A percentile compares a stretch with the other conserved stretches of the same genome.
phyloP scores from a whole-genome alignment of 2,113 vertebrate genomes.

The Hassar affinis region DNA sequence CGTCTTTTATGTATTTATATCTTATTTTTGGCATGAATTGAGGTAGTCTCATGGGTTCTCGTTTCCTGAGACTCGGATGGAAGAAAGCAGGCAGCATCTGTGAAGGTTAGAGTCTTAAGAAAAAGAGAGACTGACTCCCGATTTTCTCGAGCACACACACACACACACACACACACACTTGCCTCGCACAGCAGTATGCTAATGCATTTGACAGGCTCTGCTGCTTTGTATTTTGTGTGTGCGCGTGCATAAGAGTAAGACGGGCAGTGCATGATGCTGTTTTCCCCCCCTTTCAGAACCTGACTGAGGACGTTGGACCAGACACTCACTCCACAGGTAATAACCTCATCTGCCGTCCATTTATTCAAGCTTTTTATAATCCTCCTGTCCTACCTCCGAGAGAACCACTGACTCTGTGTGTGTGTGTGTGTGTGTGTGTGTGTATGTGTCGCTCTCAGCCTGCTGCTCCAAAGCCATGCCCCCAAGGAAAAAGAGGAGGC shows the following conservation, averaged over 20 bases:
- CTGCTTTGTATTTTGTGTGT: slow-evolving; percentile 35
- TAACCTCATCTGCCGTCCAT: not conserved
- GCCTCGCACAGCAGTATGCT: slow-evolving; percentile 32
- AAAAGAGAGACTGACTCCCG: slow-evolving; percentile 51
- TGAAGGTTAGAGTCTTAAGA: slow-evolving; percentile 42
- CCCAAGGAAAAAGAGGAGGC: slow-evolving; percentile 99
- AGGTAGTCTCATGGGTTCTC: slow-evolving; percentile 2
- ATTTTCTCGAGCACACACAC: not conserved
- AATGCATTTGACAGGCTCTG: slow-evolving; percentile 47
- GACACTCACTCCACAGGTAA: slow-evolving; percentile 93
- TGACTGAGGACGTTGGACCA: slow-evolving; percentile 95
- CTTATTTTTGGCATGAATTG: not conserved
- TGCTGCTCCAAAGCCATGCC: slow-evolving; percentile 98
- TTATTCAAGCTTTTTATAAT: not conserved
- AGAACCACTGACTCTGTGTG: not conserved
- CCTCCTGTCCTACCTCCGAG: not conserved
- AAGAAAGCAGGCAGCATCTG: slow-evolving; percentile 28
- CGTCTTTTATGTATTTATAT: not conserved
- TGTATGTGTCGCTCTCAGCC: slow-evolving; percentile 67
- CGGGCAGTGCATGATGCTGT: not conserved
- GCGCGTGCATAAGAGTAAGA: slow-evolving; percentile 5
- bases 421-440: slow-evolving; percentile 1
- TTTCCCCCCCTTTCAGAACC: slow-evolving; percentile 76
- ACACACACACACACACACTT: slow-evolving; percentile 13
- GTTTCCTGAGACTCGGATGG: not conserved